Evolutionary conservation across 1,140 invertebrate genomes (phyloP).

Genomic region (Riptortus pedestris): DNA sequence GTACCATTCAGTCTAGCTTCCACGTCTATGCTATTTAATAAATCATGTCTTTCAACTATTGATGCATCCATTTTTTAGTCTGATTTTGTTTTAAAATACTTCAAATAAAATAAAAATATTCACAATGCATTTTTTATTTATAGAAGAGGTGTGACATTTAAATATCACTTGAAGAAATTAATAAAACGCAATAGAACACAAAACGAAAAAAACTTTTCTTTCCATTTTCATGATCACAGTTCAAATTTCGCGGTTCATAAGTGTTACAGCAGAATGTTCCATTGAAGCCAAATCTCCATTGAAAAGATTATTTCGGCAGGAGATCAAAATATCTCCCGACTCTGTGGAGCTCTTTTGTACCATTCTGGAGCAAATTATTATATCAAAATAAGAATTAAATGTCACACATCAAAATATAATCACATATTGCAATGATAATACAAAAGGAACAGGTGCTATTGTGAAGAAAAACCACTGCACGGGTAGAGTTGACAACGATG

Average conservation of each 20-base stretch:
- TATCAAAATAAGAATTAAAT: not conserved
- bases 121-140: not conserved
- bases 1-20: constrained; percentile 13
- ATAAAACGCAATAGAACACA: not conserved
- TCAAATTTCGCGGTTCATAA: constrained; percentile 17
- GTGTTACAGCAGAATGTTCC: constrained; percentile 1
- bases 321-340: not conserved
- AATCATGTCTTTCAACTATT: constrained; percentile 19
- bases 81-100: not conserved
- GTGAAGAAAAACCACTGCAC: not conserved
- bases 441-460: no score
- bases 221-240: not conserved
- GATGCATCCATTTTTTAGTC: constrained; percentile 19
- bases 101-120: not conserved
- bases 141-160: not conserved
- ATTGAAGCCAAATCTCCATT: constrained; percentile 18
- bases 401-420: not conserved
- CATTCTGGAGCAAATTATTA: not conserved
- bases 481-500: constrained; percentile 17
- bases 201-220: not conserved
- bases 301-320: not conserved
- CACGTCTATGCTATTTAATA: constrained; percentile 13
- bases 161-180: not conserved
- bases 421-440: no score
- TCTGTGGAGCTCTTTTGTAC: not conserved